Evolutionary conservation across 2,797 vertebrate genomes (phyloP).

Genomic region (Sebastes steindachneri): DNA sequence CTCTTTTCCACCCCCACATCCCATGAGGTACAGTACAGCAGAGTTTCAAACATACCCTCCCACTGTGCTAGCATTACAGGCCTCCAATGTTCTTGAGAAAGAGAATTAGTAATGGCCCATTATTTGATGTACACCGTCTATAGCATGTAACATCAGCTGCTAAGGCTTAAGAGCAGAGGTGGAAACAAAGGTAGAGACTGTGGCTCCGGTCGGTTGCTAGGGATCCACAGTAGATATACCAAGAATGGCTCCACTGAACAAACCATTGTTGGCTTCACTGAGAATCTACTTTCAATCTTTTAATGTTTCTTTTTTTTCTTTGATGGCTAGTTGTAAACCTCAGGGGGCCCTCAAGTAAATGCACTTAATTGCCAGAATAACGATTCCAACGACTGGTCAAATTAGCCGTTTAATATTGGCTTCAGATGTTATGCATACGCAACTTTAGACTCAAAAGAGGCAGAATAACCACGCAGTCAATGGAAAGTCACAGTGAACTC

Average conservation of each 20-base stretch:
- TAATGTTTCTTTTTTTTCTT: constrained; percentile 23
- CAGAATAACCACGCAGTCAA: constrained; percentile 34
- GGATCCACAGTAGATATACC: constrained; percentile 24
- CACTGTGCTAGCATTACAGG: constrained; percentile 38
- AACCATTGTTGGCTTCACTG: constrained; percentile 31
- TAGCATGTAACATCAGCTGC: constrained; percentile 35
- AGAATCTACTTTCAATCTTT: constrained; percentile 17
- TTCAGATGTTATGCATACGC: constrained; percentile 59
- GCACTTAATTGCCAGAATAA: constrained; percentile 60
- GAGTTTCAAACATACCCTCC: constrained; percentile 49
- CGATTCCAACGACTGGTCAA: constrained; percentile 54
- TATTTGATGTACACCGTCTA: constrained; percentile 59
- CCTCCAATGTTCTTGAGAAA: constrained; percentile 43
- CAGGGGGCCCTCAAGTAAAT: constrained; percentile 35
- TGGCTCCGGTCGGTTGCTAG: not conserved
- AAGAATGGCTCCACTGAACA: constrained; percentile 10
- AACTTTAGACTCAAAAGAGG: constrained; percentile 38
- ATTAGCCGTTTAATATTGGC: constrained; percentile 55
- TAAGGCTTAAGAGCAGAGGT: constrained; percentile 47
- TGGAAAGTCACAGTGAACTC: constrained; percentile 60
- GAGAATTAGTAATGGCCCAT: constrained; percentile 59
- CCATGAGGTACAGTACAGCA: constrained; percentile 43
- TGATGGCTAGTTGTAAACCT: constrained; percentile 42
- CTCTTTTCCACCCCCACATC: constrained; percentile 58
- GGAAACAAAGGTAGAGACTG: constrained; percentile 24